Conservation (phyloP, 2,113 vertebrate species). For the Poeciliopsis occidentalis region DNA sequence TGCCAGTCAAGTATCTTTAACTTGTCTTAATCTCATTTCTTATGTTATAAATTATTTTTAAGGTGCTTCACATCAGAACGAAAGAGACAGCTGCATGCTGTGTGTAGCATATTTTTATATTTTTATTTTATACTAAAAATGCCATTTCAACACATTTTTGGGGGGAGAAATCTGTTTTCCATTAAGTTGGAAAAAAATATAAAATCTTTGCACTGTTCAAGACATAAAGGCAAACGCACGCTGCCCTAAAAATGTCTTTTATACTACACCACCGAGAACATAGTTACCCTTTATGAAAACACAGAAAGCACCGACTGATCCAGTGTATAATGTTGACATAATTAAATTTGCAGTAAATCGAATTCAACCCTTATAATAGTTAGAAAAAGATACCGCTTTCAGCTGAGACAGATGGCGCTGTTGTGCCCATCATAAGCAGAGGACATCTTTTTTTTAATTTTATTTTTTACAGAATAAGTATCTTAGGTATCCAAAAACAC, state of each 20-base stretch:
- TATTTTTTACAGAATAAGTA: background rate
- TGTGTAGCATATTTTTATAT: slow-evolving; percentile 19
- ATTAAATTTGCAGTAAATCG: slow-evolving; percentile 42
- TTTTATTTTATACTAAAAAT: slow-evolving; percentile 23
- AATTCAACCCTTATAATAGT: slow-evolving; percentile 67
- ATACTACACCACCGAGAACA: slow-evolving; percentile 23
- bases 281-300: slow-evolving; percentile 20
- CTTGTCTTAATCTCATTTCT: background rate
- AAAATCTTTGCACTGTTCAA: slow-evolving; percentile 28
- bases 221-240: slow-evolving; percentile 21
- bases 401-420: slow-evolving; percentile 34
- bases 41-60: slow-evolving; percentile 2
- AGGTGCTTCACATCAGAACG: slow-evolving; percentile 25
- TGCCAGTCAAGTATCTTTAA: background rate
- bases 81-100: slow-evolving; percentile 55
- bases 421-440: slow-evolving; percentile 18
- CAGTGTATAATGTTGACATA: slow-evolving; percentile 52
- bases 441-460: slow-evolving; percentile 16
- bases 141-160: background rate
- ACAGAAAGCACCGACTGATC: slow-evolving; percentile 43
- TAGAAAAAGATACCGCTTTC: slow-evolving; percentile 19
- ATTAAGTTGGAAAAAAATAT: slow-evolving; percentile 11
- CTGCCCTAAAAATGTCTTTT: slow-evolving; percentile 16
- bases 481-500: slow-evolving; percentile 23
- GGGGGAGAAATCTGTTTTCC: background rate